Evolutionary conservation across 2,797 vertebrate species (phyloP).

Genomic region (Denticeps clupeoides): DNA sequence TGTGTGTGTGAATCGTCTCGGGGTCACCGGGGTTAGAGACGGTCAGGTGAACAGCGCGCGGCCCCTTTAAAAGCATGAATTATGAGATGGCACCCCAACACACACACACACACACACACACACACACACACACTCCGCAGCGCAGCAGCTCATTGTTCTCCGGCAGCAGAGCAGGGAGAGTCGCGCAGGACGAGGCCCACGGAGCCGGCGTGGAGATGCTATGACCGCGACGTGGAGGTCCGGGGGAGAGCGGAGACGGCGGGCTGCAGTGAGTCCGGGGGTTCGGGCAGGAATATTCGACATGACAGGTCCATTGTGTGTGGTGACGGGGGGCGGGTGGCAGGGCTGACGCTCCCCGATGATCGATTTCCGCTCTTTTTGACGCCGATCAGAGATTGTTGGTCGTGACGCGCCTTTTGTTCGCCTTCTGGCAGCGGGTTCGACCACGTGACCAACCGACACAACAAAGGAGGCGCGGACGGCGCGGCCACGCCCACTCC

Average conservation of each 20-base stretch:
- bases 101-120: not conserved
- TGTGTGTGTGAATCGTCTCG: not conserved
- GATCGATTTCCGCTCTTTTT: too few species aligned
- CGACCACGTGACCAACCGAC: too few species aligned
- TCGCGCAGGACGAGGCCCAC: too few species aligned
- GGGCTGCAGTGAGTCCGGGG: conserved; percentile 22
- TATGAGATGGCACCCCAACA: conserved; percentile 18
- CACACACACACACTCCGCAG: conserved; percentile 11
- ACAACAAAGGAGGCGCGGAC: too few species aligned
- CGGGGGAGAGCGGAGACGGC: conserved; percentile 21
- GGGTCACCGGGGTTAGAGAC: too few species aligned
- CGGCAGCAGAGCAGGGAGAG: conserved; percentile 8
- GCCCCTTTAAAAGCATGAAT: conserved; percentile 32
- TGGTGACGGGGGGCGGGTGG: too few species aligned
- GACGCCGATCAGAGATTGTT: too few species aligned
- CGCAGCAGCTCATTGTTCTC: conserved; percentile 26
- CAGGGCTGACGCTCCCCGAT: too few species aligned
- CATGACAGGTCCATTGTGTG: too few species aligned
- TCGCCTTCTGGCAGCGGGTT: too few species aligned
- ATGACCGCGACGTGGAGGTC: conserved; percentile 24
- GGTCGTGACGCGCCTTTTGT: too few species aligned
- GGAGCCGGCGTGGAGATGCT: conserved; percentile 28
- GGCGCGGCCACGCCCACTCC: too few species aligned
- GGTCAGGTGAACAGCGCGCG: conserved; percentile 5
- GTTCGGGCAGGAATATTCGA: not conserved